phyloP scores from a whole-genome alignment of 2,797 vertebrate genomes.

The Spondyliosoma cantharus region DNA sequence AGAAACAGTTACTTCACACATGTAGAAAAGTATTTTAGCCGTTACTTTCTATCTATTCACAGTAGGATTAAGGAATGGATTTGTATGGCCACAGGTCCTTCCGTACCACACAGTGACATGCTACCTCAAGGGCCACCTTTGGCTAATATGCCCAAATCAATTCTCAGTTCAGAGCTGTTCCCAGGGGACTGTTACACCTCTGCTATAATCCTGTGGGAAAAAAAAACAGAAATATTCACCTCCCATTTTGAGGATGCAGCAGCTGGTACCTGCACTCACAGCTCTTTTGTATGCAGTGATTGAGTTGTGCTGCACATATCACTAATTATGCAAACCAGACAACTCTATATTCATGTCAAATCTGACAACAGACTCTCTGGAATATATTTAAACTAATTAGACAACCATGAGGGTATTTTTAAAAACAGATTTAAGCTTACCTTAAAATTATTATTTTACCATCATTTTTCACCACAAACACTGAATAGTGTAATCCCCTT shows the following conservation, averaged over 20 bases:
- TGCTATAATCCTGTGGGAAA: not conserved
- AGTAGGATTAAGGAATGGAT: not conserved
- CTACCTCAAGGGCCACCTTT: too few relatives aligned
- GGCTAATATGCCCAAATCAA: not conserved
- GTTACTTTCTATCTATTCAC: not conserved
- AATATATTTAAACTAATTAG: not conserved
- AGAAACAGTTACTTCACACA: not conserved
- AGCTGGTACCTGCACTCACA: not conserved
- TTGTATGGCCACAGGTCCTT: not conserved
- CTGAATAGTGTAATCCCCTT: not conserved
- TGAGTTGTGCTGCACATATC: slow-evolving; percentile 9
- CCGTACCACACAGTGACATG: not conserved
- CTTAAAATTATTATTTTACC: not conserved
- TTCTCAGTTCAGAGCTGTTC: not conserved
- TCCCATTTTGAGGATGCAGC: not conserved
- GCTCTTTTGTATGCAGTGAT: not conserved
- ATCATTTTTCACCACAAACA: not conserved
- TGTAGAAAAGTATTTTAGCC: too few relatives aligned
- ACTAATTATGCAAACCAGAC: not conserved
- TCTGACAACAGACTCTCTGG: slow-evolving; percentile 5
- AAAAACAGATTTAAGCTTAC: not conserved
- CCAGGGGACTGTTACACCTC: slow-evolving; percentile 5
- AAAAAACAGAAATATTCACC: not conserved
- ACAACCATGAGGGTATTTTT: not conserved
- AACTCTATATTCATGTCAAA: not conserved